Evolutionary conservation across 2,888 invertebrate species (phyloP), one percentile per base, ranked within the genome.

Genomic region (Toxonevra muliebris): DNA sequence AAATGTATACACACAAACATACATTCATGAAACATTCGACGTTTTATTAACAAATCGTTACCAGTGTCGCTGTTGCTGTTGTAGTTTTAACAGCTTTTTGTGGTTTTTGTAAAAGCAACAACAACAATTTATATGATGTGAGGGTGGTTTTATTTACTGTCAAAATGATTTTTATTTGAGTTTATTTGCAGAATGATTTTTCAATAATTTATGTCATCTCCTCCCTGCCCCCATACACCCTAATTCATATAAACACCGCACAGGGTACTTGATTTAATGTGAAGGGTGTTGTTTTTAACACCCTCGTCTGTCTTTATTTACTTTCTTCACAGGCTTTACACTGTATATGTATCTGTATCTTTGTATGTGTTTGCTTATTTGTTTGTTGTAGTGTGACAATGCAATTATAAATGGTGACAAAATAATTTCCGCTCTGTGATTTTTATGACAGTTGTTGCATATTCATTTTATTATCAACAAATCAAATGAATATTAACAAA

Each of bases 331-430:
- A 15, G 9, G 53, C 43, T 42, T 40, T 11, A 19, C 19, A 52
- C 52, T 42, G 11, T 61, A 30, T 19, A 20, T 19, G 19, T 30
- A 59, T 61, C 43, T 60, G 42, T 67, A 66, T 61, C 15, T 40
- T 43, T 61, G 30, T 30, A 7, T 30, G 7, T 30, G 30, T 30
- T 30, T 30, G 19, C 48, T 52, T 15, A 48, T n/a, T 50, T 71
- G 69, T 64, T 68, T 66, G 50, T 65, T 60, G 69, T 76, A 66
- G 62, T 66, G 66, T 81, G 81, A 80, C 81, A 81, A 81, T 81
- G 80, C 81, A 81, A 81, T 81, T 81, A 81, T 81, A 80, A 81
- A 81, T 81, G 82, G 82, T 81, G 81, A 81, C 82, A 81, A 81
- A 81, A 81, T 81, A 81, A 81, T 81, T 81, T 81, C 79, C 81